phyloP scores from a whole-genome alignment of 2,797 vertebrate species.

The Pogoniulus pusillus region DNA sequence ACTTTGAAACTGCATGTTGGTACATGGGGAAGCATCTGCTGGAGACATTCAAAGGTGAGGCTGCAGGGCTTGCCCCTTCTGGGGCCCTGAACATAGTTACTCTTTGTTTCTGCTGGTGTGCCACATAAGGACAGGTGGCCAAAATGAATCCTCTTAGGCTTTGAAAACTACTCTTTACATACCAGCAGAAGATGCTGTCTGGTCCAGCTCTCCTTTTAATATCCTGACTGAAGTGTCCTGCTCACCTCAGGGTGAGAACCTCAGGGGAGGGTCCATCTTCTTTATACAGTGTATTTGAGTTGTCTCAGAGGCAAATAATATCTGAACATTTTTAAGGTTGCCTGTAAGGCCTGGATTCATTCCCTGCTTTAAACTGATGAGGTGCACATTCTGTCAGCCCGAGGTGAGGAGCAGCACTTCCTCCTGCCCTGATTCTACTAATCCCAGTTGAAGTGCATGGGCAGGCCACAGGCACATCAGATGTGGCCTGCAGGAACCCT shows the following conservation, averaged over 20 bases:
- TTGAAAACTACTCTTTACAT: background rate
- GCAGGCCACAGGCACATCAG: background rate
- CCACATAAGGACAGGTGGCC: background rate
- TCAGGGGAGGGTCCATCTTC: background rate
- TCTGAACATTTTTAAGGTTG: background rate
- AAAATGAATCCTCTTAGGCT: background rate
- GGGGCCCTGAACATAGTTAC: background rate
- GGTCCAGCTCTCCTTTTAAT: background rate
- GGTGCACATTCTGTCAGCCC: background rate
- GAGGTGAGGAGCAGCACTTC: background rate
- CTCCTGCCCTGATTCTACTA: background rate
- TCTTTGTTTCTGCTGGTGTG: background rate
- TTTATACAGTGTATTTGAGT: background rate
- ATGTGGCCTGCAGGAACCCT: background rate
- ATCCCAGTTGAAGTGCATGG: rapidly evolving
- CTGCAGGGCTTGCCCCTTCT: background rate
- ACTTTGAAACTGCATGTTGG: slow-evolving; percentile 98
- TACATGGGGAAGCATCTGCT: slow-evolving; percentile 93
- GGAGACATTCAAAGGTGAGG: slow-evolving; percentile 94
- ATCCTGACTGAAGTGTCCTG: background rate
- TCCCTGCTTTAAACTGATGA: background rate
- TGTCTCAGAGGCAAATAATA: background rate
- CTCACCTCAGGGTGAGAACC: no score
- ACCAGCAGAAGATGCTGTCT: background rate
- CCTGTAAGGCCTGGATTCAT: background rate